Base-by-base conservation (phyloP, 1,140 invertebrate species). In the Ceratina calcarata region DNA sequence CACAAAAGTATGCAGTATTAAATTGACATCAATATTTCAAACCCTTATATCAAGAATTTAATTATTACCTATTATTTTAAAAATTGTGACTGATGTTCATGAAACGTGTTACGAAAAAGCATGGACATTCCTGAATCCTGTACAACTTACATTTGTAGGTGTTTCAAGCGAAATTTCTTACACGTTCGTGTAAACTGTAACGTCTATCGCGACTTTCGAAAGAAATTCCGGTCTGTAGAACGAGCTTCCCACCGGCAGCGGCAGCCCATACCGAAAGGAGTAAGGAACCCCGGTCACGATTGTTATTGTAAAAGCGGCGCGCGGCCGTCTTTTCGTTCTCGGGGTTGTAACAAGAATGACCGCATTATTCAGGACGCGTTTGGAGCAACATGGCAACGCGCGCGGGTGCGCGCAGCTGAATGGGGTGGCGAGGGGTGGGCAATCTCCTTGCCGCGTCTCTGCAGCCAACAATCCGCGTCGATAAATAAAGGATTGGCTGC, bases 401-500 rank as follows among this genome's bases (percentile, higher is more conserved):
- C 49, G 20, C 57, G 27, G 27, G 65, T 72, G 24, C 73, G 62
- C 66, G 77, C 68, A 49, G 72, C 51, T 65, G 53, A 49, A 20
- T 66, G 69, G 12, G 58, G 66, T 51, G 45, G 67, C 49, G 75
- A 53, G 61, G 61, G 71, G 84, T 64, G 78, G 85, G 86, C 86
- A 87, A 87, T 87, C 83, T 87, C 78, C 81, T 87, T 87, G 86
- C 83, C 83, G 86, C 86, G 86, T 85, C 81, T 82, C 86, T 85
- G 79, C 84, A 88, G 86, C 89, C 85, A 90, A 90, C 90, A 91
- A 92, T 92, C 90, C 88, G 83, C 90, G 86, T 90, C 86, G 89
- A 93, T 93, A 93, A 93, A 93, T 92, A 92, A 92, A 92, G 91
- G 91, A 92, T 92, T 87, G 89, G 79, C 90, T 90, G 91, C 89